These are phyloP conservation scores for Halisarca cf. caerulea DNA, from an alignment of 37 sponge, comb jelly and placozoan genomes.

Conservation along the genomic window DNA sequence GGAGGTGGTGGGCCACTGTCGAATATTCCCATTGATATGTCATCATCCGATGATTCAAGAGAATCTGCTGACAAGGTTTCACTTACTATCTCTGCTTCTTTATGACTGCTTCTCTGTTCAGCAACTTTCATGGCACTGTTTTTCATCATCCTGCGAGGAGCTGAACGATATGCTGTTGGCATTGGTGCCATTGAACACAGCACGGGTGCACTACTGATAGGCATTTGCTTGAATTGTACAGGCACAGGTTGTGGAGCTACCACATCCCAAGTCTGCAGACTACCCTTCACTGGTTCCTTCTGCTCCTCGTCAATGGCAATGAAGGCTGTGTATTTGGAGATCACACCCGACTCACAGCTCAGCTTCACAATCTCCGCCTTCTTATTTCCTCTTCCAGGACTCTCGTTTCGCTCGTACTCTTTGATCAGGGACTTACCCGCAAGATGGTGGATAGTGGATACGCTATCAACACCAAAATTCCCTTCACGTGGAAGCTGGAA, in stretches of 20 bases:
- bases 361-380: slow-evolving; percentile 38
- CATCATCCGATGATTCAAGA: no score
- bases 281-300: slow-evolving; percentile 41
- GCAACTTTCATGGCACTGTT: no score
- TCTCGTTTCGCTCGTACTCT: slow-evolving; percentile 6
- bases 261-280: slow-evolving; percentile 43
- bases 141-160: no score
- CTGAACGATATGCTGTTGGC: no score
- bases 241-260: not conserved
- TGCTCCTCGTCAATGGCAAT: slow-evolving; percentile 59
- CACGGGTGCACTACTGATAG: no score
- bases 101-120: no score
- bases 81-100: no score
- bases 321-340: slow-evolving; percentile 54
- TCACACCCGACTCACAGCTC: slow-evolving; percentile 44
- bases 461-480: not conserved
- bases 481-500: not conserved
- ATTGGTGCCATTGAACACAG: no score
- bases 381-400: not conserved
- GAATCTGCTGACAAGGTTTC: no score
- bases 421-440: slow-evolving; percentile 45
- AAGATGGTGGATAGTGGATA: slow-evolving; percentile 48
- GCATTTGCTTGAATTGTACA: no score
- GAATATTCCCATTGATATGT: no score
- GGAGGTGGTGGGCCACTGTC: no score